These are phyloP conservation scores for Aquatica leii DNA, from an alignment of 2,888 invertebrate species.

Conservation along the genomic window DNA sequence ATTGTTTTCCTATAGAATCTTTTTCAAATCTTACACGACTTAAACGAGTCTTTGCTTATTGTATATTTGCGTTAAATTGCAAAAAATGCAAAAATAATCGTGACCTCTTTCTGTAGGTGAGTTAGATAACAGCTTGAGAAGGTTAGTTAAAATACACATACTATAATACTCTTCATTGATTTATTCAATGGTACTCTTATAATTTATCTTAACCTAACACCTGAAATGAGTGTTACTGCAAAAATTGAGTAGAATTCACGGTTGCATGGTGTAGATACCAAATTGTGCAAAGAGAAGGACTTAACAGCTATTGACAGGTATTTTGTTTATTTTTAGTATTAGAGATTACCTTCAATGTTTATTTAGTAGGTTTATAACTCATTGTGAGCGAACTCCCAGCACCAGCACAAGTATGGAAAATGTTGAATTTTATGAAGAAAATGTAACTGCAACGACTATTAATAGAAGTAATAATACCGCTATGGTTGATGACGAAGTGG, in stretches of 20 bases:
- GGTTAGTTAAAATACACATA: neutral
- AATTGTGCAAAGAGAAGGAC: neutral
- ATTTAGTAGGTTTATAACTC: conserved; percentile 4
- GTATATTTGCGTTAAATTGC: no score
- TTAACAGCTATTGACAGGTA: neutral
- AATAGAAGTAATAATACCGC: conserved; percentile 1
- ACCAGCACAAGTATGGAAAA: conserved; percentile 5
- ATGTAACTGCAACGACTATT: conserved; percentile 5
- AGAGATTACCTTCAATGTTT: neutral
- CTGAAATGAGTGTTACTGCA: no score
- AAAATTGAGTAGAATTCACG: neutral
- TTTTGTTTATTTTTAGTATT: neutral
- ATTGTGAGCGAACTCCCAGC: conserved; percentile 4
- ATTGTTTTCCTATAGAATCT: no score
- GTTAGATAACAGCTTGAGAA: no score
- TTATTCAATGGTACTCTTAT: no score
- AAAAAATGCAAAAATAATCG: no score
- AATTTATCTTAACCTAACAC: neutral
- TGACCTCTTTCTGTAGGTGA: no score
- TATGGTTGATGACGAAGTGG: conserved; percentile 4
- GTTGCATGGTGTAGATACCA: neutral
- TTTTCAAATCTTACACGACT: no score
- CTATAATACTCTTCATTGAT: neutral
- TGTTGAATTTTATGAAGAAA: conserved; percentile 5
- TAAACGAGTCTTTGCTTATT: no score